Percentiles rank a stretch among this genome's conserved stretches.
phyloP scores from a whole-genome alignment of 2,113 vertebrate species.

The Chiloscyllium plagiosum region DNA sequence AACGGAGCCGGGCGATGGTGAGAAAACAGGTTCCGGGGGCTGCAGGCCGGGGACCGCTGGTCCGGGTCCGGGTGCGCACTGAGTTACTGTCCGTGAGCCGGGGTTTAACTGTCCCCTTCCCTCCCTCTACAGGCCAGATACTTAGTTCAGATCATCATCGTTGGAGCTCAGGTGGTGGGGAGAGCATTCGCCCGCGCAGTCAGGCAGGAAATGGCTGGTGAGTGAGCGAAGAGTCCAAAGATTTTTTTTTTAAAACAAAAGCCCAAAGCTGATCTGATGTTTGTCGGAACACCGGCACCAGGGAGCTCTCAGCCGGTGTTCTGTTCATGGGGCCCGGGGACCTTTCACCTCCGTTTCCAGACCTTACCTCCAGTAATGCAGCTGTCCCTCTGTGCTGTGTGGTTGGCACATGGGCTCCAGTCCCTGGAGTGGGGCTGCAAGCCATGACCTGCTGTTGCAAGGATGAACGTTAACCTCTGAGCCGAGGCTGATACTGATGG shows the following conservation, averaged over 20 bases:
- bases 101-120: background rate
- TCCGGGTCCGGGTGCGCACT: background rate
- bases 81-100: background rate
- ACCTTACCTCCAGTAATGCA: background rate
- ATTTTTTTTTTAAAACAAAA: background rate
- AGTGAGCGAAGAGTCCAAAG: background rate
- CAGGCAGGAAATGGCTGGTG: conserved; percentile 87
- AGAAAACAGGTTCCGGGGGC: conserved; percentile 38
- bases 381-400: background rate
- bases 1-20: conserved; percentile 34
- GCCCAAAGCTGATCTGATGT: background rate
- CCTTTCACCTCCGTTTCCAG: background rate
- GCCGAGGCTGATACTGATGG: background rate
- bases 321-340: background rate
- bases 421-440: background rate
- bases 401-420: background rate
- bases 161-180: conserved; percentile 90
- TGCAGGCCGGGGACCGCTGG: background rate
- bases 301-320: background rate
- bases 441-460: background rate
- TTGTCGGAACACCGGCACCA: background rate
- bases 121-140: conserved; percentile 73
- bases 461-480: too few species aligned
- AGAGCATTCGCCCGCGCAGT: conserved; percentile 87
- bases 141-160: conserved; percentile 88